These are phyloP conservation scores for Oscheius sp. DNA, from an alignment of 2,888 invertebrate species.

Conservation along the genomic window DNA sequence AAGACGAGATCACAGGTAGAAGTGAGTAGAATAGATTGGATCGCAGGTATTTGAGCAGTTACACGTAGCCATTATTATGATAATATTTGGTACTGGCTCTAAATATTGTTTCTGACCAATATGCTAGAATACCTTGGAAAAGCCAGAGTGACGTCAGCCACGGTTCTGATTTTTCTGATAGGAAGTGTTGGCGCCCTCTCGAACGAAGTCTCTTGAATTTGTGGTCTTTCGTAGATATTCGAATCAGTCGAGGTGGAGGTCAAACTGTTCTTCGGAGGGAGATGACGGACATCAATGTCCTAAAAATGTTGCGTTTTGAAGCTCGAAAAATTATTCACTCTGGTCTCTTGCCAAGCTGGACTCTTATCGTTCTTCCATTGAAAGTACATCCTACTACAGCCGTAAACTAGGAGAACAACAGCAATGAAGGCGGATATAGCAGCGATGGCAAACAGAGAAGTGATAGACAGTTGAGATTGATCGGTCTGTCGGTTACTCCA, in stretches of 20 bases:
- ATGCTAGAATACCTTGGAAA: not conserved
- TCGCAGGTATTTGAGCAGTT: not conserved
- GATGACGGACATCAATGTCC: constrained; percentile 26
- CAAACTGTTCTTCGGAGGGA: not conserved
- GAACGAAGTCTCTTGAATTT: constrained; percentile 3
- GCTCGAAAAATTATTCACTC: not conserved
- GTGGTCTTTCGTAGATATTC: not conserved
- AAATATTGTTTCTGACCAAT: not conserved
- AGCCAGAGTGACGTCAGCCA: constrained; percentile 9
- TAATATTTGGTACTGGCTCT: not conserved
- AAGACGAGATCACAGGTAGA: constrained; percentile 18
- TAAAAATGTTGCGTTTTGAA: not conserved
- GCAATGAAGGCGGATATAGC: constrained; percentile 15
- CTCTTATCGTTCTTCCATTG: constrained; percentile 18
- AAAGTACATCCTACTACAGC: constrained; percentile 11
- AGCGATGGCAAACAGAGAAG: constrained; percentile 6
- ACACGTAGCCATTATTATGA: constrained; percentile 21
- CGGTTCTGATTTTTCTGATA: constrained; percentile 16
- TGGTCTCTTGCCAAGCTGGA: constrained; percentile 26
- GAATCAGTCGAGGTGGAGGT: constrained; percentile 2
- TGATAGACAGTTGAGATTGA: not conserved
- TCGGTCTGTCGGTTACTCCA: not conserved
- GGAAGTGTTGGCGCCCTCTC: constrained; percentile 31
- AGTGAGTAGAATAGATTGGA: not conserved
- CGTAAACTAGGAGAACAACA: constrained; percentile 9